Evolutionary conservation across 1,140 invertebrate genomes (phyloP).

Genomic region (Delia radicum): DNA sequence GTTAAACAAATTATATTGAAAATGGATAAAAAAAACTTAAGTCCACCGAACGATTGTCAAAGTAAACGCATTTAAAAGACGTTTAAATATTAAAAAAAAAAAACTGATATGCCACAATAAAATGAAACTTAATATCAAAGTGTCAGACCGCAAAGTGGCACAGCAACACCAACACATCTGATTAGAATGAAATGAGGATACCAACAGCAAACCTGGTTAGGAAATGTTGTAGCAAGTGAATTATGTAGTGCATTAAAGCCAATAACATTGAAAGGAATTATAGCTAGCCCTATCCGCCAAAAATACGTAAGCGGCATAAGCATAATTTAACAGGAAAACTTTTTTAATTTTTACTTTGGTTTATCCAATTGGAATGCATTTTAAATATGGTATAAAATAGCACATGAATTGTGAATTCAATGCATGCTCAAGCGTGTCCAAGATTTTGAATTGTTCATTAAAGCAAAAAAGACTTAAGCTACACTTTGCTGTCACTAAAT

Average conservation of each 20-base stretch:
- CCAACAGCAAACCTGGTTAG: not conserved
- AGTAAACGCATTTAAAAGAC: slow-evolving; percentile 16
- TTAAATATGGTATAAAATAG: no score
- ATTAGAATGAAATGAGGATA: not conserved
- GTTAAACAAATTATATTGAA: slow-evolving; percentile 31
- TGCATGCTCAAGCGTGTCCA: no score
- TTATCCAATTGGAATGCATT: no score
- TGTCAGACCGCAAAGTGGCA: slow-evolving; percentile 25
- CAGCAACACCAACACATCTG: slow-evolving; percentile 15
- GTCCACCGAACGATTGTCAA: slow-evolving; percentile 16
- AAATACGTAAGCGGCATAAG: no score
- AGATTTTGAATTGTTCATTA: no score
- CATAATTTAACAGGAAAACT: no score
- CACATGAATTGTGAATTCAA: no score
- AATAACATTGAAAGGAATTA: slow-evolving; percentile 6
- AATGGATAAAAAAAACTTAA: slow-evolving; percentile 18
- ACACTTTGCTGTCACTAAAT: no score
- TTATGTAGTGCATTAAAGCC: slow-evolving; percentile 29
- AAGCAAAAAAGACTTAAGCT: no score
- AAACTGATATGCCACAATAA: not conserved
- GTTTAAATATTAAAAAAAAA: not conserved
- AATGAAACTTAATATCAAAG: slow-evolving; percentile 23
- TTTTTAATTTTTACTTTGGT: no score
- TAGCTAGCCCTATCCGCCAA: no score
- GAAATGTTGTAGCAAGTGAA: slow-evolving; percentile 3